Base-by-base conservation (phyloP, 2,888 invertebrate genomes). In the Himalopsyche anomala region DNA sequence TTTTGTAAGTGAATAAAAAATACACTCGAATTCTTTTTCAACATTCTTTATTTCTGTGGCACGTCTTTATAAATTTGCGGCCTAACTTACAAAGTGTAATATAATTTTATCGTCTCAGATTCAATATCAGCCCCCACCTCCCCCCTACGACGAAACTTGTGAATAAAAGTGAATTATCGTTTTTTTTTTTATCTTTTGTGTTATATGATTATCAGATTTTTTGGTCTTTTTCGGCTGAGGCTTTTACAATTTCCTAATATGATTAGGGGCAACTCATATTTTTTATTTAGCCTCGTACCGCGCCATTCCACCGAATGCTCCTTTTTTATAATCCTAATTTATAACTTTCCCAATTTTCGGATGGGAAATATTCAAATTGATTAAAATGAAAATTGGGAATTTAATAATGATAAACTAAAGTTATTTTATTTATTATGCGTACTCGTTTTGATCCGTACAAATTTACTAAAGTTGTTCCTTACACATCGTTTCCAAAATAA, bases 81-180 rank as follows among this genome's bases (percentile, higher is more conserved):
- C 86, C 87, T 86, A 87, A 88, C 88, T 88, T 88, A 87, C 87
- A 88, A 88, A 88, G 86, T 87, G 87, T 88, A 86, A 88, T 88
- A 88, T 88, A 88, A 88, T 88, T 88, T 88, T 85, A 88, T 88
- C 88, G 85, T 87, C 87, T 88, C 88, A 81, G 87, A 88, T 88
- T 88, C 87, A 86, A 88, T 88, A 88, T 88, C 83, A 87, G 82
- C 84, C 83, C 82, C 85, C 84, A 62, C 81, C 69, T 54, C 82
- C 85, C 83, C 84, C 81, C 69, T 28, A 54, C 74, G 84, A 84
- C 82, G 84, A 84, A 84, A 84, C 86, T 87, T 85, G 82, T 69
- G 87, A 87, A 88, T 87, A 86, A 87, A 87, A 88, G 85, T 87
- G 88, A 88, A 87, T 88, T 88, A 88, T 88, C 87, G 84, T 87